Evolutionary conservation across 2,797 vertebrate genomes (phyloP).

Genomic region (Scyliorhinus canicula): DNA sequence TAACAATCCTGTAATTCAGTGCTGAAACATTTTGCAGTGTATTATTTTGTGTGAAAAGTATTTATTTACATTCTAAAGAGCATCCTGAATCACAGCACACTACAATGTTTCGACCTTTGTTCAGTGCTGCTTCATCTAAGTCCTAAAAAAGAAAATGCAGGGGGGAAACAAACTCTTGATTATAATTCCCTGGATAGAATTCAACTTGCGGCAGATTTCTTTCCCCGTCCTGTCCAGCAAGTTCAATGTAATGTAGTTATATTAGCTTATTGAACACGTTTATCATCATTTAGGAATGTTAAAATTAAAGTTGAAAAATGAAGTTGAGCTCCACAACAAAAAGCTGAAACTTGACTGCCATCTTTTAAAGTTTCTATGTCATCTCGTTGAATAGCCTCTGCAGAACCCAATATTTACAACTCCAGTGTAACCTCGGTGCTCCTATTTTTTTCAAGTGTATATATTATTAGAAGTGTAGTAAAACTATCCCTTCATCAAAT

Average conservation of each 20-base stretch:
- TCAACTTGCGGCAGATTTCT: not conserved
- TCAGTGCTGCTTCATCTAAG: not conserved
- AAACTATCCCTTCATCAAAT: not conserved
- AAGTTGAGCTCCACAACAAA: not conserved
- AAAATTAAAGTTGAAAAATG: not conserved
- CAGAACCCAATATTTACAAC: not conserved
- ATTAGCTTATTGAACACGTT: constrained; percentile 20
- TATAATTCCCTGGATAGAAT: not conserved
- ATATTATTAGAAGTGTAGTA: not conserved
- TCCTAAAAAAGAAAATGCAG: not conserved
- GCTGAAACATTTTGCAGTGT: not conserved
- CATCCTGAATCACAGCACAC: not conserved
- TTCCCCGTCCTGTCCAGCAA: not conserved
- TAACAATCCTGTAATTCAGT: not conserved
- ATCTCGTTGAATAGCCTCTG: not conserved
- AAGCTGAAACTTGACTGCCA: not conserved
- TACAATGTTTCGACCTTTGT: no score
- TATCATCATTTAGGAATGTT: constrained; percentile 17
- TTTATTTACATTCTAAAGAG: not conserved
- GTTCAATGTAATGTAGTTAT: not conserved
- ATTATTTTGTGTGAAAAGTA: not conserved
- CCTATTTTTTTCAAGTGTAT: not conserved
- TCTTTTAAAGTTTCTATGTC: not conserved
- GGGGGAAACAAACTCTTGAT: not conserved
- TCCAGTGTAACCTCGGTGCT: not conserved